Conservation (phyloP, 2,797 vertebrate genomes). For the Pseudochirops cupreus region DNA sequence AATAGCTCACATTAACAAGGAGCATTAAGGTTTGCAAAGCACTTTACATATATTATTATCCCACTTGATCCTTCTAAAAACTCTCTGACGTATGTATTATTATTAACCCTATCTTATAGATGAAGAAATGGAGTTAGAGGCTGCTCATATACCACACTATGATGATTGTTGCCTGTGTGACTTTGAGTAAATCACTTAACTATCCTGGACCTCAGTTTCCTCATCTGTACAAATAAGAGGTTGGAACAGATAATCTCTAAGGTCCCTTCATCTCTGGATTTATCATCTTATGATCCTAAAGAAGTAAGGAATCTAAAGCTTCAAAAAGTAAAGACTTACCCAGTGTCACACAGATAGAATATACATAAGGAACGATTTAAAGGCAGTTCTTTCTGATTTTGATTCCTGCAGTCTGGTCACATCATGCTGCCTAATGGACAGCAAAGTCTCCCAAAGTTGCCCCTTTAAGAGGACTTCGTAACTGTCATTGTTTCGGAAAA, state of each 20-base stretch:
- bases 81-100: background rate
- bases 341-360: background rate
- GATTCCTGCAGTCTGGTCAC: background rate
- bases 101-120: background rate
- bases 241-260: background rate
- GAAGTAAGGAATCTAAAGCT: background rate
- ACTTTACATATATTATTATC: constrained; percentile 1
- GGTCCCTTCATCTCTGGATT: background rate
- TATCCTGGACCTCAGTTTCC: background rate
- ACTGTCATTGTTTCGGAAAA: constrained; percentile 47
- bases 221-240: background rate
- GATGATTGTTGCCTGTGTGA: background rate
- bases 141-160: background rate
- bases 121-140: background rate
- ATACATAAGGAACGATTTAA: background rate
- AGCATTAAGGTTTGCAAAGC: constrained; percentile 5
- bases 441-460: background rate
- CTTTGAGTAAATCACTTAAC: background rate
- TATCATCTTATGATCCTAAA: background rate
- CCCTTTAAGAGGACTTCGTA: background rate
- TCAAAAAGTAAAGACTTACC: background rate
- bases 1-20: background rate
- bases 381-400: background rate
- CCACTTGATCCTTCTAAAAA: background rate
- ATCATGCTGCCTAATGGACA: background rate